These are phyloP conservation scores for Opisthocomus hoazin DNA, from an alignment of 2,113 vertebrate genomes.

Conservation along the genomic window DNA sequence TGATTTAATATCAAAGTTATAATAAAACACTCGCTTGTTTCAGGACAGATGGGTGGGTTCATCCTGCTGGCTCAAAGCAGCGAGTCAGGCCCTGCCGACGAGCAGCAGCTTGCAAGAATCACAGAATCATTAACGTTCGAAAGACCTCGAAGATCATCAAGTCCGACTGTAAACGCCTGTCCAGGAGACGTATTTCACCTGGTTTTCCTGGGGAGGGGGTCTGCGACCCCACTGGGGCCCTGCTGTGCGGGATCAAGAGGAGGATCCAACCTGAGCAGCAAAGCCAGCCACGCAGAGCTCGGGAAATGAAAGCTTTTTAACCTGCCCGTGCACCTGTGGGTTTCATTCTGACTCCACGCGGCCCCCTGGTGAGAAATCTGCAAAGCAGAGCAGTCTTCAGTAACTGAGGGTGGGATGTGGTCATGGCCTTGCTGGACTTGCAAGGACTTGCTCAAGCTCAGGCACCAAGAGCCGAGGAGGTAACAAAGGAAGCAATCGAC, in stretches of 20 bases:
- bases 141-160: too few relatives aligned
- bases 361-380: background rate
- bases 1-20: background rate
- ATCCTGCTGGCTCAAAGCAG: background rate
- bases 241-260: background rate
- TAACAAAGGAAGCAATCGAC: too few relatives aligned
- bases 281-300: background rate
- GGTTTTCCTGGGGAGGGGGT: too few relatives aligned
- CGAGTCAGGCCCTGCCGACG: rapidly evolving
- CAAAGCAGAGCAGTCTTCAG: background rate
- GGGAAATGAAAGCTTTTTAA: background rate
- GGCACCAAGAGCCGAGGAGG: too few relatives aligned
- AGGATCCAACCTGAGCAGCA: background rate
- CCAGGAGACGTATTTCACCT: background rate
- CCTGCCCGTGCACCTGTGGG: rapidly evolving
- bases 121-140: too few relatives aligned
- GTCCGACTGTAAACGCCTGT: too few relatives aligned
- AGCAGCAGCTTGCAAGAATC: too few relatives aligned
- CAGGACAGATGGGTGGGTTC: background rate
- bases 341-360: background rate
- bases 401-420: too few relatives aligned
- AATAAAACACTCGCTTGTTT: background rate
- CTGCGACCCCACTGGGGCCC: background rate
- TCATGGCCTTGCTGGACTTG: too few relatives aligned
- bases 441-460: too few relatives aligned